Evolutionary conservation across 1,140 invertebrate genomes (phyloP), one percentile per base, ranked within the genome.

Genomic region (Lordiphosa clarofinis): DNA sequence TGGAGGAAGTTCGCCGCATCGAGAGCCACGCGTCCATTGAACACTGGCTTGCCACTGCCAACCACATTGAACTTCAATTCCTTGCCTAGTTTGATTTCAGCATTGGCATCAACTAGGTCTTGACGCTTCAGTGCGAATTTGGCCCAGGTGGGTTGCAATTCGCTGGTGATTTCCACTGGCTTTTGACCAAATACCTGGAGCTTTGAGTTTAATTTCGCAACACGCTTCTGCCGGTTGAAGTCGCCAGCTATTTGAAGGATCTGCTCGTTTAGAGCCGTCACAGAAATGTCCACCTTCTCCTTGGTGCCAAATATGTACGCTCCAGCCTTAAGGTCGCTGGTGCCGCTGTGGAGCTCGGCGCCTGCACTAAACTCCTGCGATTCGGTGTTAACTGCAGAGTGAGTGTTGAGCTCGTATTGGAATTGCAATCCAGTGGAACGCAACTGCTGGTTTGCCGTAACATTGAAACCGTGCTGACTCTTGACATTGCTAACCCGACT

Each of bases 1-100:
- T 94, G 93, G 36, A 95, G 82, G 69, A 94, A 93, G 71, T 94
- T 92, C 8, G 91, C 89, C 31, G 94, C 91, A 50, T 94, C 91
- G 33, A 94, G 86, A 39, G 91, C 91, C 3, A 94, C 58, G 2
- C 91, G 90, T 1, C 91, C 90, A 52, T 91, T 91, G 33, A 91
- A 90, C 7, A 95, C 86, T 66, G 92, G 90, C 38, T 93, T 93
- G 0, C 89, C 88, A 1, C 90, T 90, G 9, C 90, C 90, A 10
- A 91, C 88, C 9, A 91, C 47, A 56, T 73, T 91, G 19, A 94
- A 82, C 59, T 94, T 93, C 0, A 93, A 90, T 15, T 93, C 89
- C 74, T 94, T 93, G 37, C 93, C 92, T 0, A 92, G 89, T 13
- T 93, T 91, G 0, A 93, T 35, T 58, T 92, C 92, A 4, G 91